Percentiles rank a stretch among this genome's conserved stretches.
Conservation (phyloP, 2,113 vertebrate species). For the Bungarus multicinctus region DNA sequence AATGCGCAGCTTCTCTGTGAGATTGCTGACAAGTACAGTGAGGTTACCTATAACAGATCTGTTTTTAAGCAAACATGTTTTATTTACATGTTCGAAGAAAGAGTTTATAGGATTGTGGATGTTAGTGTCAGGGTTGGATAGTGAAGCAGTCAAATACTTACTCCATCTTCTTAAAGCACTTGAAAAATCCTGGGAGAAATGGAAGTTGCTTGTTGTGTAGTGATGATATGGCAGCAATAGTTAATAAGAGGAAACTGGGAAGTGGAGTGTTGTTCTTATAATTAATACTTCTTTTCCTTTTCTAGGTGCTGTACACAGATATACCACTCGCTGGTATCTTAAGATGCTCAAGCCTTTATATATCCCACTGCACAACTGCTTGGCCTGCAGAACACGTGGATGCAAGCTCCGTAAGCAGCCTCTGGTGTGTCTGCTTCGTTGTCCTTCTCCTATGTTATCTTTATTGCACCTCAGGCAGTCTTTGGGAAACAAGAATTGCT, state of each 20-base stretch:
- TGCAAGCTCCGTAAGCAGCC: slow-evolving; percentile 19
- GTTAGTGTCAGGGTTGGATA: not conserved
- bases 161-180: not conserved
- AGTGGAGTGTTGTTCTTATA: not conserved
- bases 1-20: not conserved
- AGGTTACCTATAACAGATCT: not conserved
- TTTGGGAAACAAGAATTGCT: not conserved
- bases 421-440: not conserved
- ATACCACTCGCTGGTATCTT: not conserved
- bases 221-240: not conserved
- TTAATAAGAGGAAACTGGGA: not conserved
- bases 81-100: not conserved
- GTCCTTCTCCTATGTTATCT: not conserved
- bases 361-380: slow-evolving; percentile 19
- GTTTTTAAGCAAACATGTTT: not conserved
- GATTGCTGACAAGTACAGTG: not conserved
- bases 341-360: slow-evolving; percentile 3
- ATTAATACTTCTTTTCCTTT: not conserved
- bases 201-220: not conserved
- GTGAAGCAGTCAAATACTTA: not conserved
- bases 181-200: not conserved
- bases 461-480: not conserved
- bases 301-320: not conserved
- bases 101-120: too few relatives aligned
- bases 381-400: not conserved